Evolutionary conservation across 2,888 invertebrate species (phyloP).

Genomic region (Polyploca ridens): DNA sequence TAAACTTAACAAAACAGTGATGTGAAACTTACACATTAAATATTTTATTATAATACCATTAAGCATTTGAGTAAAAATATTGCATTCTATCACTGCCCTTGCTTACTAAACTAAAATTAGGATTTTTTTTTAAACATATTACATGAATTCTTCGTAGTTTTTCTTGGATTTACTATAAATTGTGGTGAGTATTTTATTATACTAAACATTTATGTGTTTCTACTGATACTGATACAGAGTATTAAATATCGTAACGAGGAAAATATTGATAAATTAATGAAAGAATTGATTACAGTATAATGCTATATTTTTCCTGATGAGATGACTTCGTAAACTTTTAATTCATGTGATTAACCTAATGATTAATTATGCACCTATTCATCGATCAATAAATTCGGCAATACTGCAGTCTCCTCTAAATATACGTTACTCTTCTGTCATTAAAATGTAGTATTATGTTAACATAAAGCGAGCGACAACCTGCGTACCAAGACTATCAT

Average conservation of each 20-base stretch:
- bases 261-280: background rate
- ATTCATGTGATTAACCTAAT: too few species aligned
- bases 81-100: conserved; percentile 46
- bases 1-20: conserved; percentile 54
- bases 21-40: conserved; percentile 47
- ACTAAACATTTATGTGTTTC: too few species aligned
- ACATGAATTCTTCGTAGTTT: conserved; percentile 60
- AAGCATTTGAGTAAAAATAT: conserved; percentile 23
- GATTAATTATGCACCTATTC: background rate
- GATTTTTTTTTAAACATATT: conserved; percentile 54
- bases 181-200: conserved; percentile 53
- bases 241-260: background rate
- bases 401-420: background rate
- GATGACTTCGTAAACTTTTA: too few species aligned
- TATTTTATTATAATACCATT: conserved; percentile 26
- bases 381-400: background rate
- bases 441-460: background rate
- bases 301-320: too few species aligned
- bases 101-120: conserved; percentile 56
- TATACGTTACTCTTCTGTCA: background rate
- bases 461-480: conserved; percentile 15
- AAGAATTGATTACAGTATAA: background rate
- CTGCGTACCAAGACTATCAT: conserved; percentile 7
- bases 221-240: background rate
- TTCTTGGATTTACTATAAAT: conserved; percentile 41